Conservation (phyloP, 2,797 vertebrate genomes). For the Phoeniculus purpureus region DNA sequence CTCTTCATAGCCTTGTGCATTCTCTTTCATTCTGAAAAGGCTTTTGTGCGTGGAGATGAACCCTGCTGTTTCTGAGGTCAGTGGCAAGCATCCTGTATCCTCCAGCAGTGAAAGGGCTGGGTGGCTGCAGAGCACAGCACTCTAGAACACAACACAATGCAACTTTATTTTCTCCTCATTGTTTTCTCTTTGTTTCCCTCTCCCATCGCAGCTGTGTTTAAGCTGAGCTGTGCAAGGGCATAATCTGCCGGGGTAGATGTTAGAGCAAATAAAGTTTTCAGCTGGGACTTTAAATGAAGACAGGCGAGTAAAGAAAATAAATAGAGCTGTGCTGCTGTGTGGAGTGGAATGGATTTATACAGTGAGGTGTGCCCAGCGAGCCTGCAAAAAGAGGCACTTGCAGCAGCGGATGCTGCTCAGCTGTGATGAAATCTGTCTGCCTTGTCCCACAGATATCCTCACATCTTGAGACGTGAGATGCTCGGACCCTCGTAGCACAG, state of each 20-base stretch:
- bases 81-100: background rate
- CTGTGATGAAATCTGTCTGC: background rate
- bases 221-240: too few relatives aligned
- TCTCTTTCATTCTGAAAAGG: constrained; percentile 52
- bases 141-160: constrained; percentile 43
- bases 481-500: background rate
- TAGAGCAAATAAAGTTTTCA: constrained; percentile 7
- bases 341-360: background rate
- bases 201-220: too few relatives aligned
- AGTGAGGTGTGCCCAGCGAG: background rate
- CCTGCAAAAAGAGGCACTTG: background rate
- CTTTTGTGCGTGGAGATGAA: constrained; percentile 3
- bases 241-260: too few relatives aligned
- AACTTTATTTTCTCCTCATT: constrained; percentile 16
- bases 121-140: background rate
- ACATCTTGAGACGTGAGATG: accelerated
- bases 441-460: background rate
- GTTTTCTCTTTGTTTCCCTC: too few relatives aligned
- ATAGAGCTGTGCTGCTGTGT: background rate
- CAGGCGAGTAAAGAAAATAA: constrained; percentile 7
- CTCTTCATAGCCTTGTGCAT: constrained; percentile 20
- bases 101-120: background rate
- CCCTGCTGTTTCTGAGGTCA: constrained; percentile 51
- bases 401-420: background rate
- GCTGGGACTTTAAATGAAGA: background rate